Base-by-base conservation (phyloP, 1,140 invertebrate genomes). In the Drosophila erecta region DNA sequence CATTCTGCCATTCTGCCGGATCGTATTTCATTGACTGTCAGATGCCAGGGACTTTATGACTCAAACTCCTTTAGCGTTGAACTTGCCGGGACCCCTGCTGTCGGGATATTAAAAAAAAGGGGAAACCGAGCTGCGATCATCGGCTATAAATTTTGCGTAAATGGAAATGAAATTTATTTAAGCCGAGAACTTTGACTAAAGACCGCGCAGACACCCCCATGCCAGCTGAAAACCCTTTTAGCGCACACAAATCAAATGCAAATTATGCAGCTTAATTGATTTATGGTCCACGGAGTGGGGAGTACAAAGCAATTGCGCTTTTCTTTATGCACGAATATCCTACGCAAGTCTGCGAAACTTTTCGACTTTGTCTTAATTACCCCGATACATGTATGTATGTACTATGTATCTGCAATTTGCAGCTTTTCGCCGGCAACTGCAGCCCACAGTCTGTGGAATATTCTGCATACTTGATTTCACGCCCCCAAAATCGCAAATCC, bases 231-330 rank as follows among this genome's bases (percentile, higher is more conserved):
- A 70, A 59, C 76, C 72, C 67, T 47, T 74, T 65, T 73, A 56
- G 17, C 27, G 41, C 70, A 65, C 83, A 87, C 83, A 87, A 87
- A 87, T 87, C 84, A 87, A 84, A 87, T 87, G 84, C 84, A 87
- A 89, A 87, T 87, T 87, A 84, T 87, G 79, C 76, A 73, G 66
- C 84, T 54, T 87, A 87, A 87, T 87, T 87, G 84, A 87, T 87
- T 87, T 87, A 87, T 89, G 72, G 70, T 62, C 35, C 66, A 30
- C 50, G 40, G 38, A 65, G 37, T 49, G 50, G 24, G 57, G 38
- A 72, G 55, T 59, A 71, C 54, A 72, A 61, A 76, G 73, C 73
- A 57, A 66, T 70, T 62, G 64, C 62, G 66, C 78, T 70, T 81
- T 62, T 78, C 59, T 70, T 87, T 78, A 71, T 87, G 79, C 30